Conservation (phyloP, 2,113 vertebrate species). For the Acanthisitta chloris region DNA sequence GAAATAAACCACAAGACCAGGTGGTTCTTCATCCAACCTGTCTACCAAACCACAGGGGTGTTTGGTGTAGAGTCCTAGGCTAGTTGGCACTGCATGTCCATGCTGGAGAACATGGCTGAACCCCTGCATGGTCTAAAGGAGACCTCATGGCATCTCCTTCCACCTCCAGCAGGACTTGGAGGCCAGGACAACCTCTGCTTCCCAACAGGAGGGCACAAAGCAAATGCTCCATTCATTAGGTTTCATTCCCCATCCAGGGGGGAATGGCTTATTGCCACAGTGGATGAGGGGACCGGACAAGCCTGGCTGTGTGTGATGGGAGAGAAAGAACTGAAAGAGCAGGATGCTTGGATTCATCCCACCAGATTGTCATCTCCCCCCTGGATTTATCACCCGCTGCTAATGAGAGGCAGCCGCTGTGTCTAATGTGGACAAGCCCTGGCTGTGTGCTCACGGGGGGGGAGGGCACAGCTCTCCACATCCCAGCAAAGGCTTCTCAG, state of each 20-base stretch:
- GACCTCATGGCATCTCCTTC: background rate
- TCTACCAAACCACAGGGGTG: background rate
- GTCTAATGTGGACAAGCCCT: background rate
- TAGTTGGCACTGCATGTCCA: background rate
- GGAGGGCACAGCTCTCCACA: background rate
- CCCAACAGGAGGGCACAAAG: background rate
- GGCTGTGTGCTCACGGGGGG: background rate
- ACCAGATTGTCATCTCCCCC: background rate
- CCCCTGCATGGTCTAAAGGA: background rate
- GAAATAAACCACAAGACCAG: background rate
- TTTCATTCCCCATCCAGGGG: background rate
- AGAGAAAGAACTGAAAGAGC: background rate
- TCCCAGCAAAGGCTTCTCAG: background rate
- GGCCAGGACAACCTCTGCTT: background rate
- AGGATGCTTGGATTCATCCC: background rate
- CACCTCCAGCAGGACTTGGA: background rate
- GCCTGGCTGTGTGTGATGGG: background rate
- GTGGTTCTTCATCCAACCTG: background rate
- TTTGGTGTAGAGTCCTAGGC: background rate
- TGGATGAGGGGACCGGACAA: background rate
- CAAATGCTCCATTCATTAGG: rapidly evolving
- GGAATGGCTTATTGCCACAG: background rate
- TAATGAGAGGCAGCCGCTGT: constrained; percentile 18
- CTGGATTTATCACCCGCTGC: background rate
- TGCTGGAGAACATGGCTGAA: background rate